Evolutionary conservation across 2,888 invertebrate species (phyloP), one percentile per base, ranked within the genome.

Genomic region (Hofmannophila pseudospretella): DNA sequence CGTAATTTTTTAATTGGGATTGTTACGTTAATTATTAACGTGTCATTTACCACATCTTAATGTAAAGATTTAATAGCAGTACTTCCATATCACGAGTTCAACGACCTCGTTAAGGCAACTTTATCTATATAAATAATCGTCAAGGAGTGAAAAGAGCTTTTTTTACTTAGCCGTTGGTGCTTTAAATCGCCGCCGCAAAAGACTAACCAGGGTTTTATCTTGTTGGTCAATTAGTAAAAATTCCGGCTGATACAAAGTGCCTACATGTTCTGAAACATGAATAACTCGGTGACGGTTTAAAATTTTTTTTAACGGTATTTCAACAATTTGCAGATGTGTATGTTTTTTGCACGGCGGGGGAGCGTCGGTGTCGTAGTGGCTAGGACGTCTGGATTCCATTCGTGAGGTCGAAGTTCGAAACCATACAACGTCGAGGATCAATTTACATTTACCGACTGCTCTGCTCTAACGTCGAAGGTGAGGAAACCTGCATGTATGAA

Each of bases 41-140:
- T n/a, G n/a, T n/a, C n/a, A n/a, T n/a, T n/a, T n/a, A n/a, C n/a
- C n/a, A n/a, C n/a, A n/a, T n/a, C n/a, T n/a, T n/a, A n/a, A n/a
- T n/a, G n/a, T n/a, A 16, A 16, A 16, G 16, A 16, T 16, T 5
- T 3, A 16, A 5, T 16, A 22, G 5, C 23, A n/a, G 23, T 23
- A 23, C n/a, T 23, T n/a, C 2, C n/a, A 2, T n/a, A 23, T 23
- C 8, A 23, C 7, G n/a, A 23, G 23, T 8, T 23, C 23, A 23
- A 23, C n/a, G n/a, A 23, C 23, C 23, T 23, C 3, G 8, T 23
- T 23, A n/a, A 23, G n/a, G n/a, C 7, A n/a, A n/a, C 11, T 13
- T 28, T 28, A 28, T 28, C 28, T 28, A 28, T 7, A 28, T 28
- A 28, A 11, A 28, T 28, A 28, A 11, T 28, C 12, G 12, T 28